Evolutionary conservation across 2,888 invertebrate genomes (phyloP).

Genomic region (Microplitis deprimator): DNA sequence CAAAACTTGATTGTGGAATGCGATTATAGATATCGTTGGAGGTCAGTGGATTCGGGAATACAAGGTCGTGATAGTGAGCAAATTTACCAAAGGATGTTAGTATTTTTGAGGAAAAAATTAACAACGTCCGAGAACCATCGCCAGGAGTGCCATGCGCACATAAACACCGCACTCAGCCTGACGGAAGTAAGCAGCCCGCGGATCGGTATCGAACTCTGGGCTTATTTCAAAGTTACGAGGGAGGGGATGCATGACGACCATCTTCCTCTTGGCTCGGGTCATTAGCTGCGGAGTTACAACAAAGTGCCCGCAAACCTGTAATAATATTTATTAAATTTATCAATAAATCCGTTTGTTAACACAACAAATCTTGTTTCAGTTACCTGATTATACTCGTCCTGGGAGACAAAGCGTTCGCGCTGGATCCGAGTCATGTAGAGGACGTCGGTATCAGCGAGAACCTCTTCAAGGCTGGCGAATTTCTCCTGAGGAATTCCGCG

Average conservation of each 20-base stretch:
- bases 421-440: slow-evolving; percentile 99
- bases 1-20: not conserved
- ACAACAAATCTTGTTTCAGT: no score
- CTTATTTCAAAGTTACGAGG: slow-evolving; percentile 97
- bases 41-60: not conserved
- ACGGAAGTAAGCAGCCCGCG: slow-evolving; percentile 97
- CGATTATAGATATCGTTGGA: not conserved
- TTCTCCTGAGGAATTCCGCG: slow-evolving; percentile 86
- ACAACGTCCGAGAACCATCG: slow-evolving; percentile 84
- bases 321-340: slow-evolving; percentile 47
- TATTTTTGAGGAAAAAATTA: slow-evolving; percentile 1
- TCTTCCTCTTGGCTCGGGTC: slow-evolving; percentile 93
- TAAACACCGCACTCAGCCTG: slow-evolving; percentile 99
- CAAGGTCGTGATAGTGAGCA: not conserved
- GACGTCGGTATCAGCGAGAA: slow-evolving; percentile 94
- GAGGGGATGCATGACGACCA: slow-evolving; percentile 97
- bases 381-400: slow-evolving; percentile 90
- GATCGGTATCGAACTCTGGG: slow-evolving; percentile 94
- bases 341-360: not conserved
- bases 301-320: slow-evolving; percentile 87
- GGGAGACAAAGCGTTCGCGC: slow-evolving; percentile 87
- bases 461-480: slow-evolving; percentile 84
- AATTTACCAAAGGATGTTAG: not conserved
- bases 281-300: slow-evolving; percentile 95
- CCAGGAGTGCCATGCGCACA: slow-evolving; percentile 96